Evolutionary conservation across 1,140 invertebrate genomes (phyloP).

Genomic region (Pinna nobilis): DNA sequence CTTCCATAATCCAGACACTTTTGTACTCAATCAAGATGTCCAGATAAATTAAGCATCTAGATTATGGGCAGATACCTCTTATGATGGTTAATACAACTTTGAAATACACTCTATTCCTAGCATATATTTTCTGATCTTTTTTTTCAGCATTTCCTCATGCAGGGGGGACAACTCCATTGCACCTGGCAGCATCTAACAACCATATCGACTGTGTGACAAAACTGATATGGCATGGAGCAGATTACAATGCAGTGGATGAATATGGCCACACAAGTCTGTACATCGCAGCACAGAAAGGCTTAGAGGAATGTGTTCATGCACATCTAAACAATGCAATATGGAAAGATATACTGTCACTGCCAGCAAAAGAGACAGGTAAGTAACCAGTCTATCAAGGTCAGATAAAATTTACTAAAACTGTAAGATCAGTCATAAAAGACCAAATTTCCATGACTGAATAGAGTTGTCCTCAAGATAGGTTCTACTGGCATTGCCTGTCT

Average conservation of each 20-base stretch:
- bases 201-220: slow-evolving; percentile 64
- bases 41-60: no score
- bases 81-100: no score
- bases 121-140: neutral
- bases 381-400: no score
- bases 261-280: slow-evolving; percentile 69
- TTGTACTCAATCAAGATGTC: no score
- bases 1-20: no score
- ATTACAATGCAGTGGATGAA: slow-evolving; percentile 73
- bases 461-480: no score
- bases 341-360: slow-evolving; percentile 70
- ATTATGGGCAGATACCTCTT: no score
- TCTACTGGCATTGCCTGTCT: no score
- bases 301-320: slow-evolving; percentile 61
- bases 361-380: slow-evolving; percentile 62
- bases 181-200: slow-evolving; percentile 62
- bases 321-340: slow-evolving; percentile 72
- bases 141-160: slow-evolving; percentile 60
- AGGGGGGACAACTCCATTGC: slow-evolving; percentile 66
- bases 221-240: slow-evolving; percentile 66
- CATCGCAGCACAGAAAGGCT: slow-evolving; percentile 64
- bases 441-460: no score
- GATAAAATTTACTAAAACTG: no score
- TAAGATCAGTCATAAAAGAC: no score
- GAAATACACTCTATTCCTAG: no score